A percentile compares a stretch with the other conserved stretches of the same genome.
phyloP scores from a whole-genome alignment of 1,140 invertebrate genomes.

The Heliconius hewitsoni region DNA sequence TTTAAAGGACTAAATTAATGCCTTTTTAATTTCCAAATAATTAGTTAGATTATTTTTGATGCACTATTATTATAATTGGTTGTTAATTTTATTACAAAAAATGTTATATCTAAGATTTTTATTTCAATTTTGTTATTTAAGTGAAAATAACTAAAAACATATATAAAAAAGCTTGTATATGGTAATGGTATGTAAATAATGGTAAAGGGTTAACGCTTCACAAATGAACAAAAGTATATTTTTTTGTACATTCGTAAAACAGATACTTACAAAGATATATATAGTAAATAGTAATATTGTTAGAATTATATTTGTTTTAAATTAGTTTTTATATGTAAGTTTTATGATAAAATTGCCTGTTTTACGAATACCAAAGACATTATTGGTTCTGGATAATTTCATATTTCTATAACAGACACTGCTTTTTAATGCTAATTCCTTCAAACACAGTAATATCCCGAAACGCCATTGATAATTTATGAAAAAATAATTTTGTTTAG shows the following conservation, averaged over 20 bases:
- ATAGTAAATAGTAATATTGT: background rate
- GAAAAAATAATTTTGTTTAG: constrained; percentile 39
- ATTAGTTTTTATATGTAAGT: background rate
- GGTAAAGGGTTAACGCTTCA: constrained; percentile 22
- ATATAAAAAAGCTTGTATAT: constrained; percentile 13
- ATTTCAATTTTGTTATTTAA: constrained; percentile 23
- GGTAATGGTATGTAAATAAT: constrained; percentile 29
- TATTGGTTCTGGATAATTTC: constrained; percentile 45
- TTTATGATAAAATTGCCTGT: constrained; percentile 7
- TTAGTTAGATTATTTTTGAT: constrained; percentile 19
- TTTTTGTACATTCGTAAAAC: constrained; percentile 25
- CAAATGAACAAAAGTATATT: constrained; percentile 7
- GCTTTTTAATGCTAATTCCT: constrained; percentile 67
- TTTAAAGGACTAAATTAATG: background rate
- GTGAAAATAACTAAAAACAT: constrained; percentile 1
- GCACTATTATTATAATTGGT: background rate
- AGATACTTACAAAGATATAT: background rate
- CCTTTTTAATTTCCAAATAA: background rate
- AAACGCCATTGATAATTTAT: constrained; percentile 21
- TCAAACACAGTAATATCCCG: constrained; percentile 26
- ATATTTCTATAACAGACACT: constrained; percentile 53
- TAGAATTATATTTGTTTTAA: background rate
- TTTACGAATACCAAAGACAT: constrained; percentile 23
- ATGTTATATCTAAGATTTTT: constrained; percentile 6
- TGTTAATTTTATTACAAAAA: constrained; percentile 13